Conservation (phyloP, 2,888 invertebrate genomes). For the Sphaeridia pumilis region DNA sequence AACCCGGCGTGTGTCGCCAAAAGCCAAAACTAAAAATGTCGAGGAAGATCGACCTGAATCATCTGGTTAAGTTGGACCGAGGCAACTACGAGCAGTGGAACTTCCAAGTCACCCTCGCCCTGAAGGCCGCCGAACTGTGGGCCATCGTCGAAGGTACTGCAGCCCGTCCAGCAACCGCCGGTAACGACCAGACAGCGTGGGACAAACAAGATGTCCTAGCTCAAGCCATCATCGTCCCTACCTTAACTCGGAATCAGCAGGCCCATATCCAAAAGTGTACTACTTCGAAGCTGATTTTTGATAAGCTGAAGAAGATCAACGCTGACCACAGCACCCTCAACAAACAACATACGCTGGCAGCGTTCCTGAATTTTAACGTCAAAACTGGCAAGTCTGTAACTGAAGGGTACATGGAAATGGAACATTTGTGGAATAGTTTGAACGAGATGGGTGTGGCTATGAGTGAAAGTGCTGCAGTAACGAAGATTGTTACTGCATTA, state of each 20-base stretch:
- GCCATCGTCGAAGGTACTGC: not conserved
- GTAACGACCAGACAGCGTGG: not conserved
- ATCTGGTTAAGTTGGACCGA: not conserved
- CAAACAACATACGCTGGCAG: not conserved
- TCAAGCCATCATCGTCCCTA: not conserved
- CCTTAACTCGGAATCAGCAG: not conserved
- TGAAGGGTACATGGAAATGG: not conserved
- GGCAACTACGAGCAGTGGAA: not conserved
- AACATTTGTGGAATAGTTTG: too few species aligned
- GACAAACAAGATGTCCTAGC: not conserved
- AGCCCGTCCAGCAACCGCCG: not conserved
- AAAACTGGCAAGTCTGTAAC: not conserved
- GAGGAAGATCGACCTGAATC: too few species aligned
- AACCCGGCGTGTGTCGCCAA: too few species aligned
- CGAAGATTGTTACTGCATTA: too few species aligned
- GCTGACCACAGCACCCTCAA: not conserved
- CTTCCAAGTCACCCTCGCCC: not conserved
- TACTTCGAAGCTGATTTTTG: not conserved
- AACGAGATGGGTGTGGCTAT: too few species aligned
- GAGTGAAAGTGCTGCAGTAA: too few species aligned
- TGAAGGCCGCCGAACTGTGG: not conserved
- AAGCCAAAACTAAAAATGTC: too few species aligned
- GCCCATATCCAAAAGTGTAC: not conserved
- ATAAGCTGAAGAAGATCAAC: not conserved
- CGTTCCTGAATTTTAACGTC: not conserved